Conservation (phyloP, 1,140 invertebrate species). For the Hypsibius dujardini region DNA sequence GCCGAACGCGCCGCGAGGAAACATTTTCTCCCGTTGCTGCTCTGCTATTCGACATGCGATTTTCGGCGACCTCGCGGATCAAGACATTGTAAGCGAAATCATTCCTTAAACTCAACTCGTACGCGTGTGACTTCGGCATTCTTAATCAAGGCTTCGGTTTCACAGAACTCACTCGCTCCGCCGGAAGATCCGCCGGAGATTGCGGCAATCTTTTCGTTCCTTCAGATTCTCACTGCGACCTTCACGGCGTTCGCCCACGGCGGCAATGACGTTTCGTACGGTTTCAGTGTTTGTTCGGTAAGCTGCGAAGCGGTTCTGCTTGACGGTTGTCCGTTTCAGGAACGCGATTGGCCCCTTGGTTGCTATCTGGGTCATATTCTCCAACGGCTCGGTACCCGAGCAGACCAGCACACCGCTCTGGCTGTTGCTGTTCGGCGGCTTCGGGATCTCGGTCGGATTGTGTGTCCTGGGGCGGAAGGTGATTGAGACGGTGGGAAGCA, state of each 20-base stretch:
- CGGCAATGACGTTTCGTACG: slow-evolving; percentile 90
- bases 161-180: neutral
- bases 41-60: too few relatives aligned
- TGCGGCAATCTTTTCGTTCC: slow-evolving; percentile 67
- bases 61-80: too few relatives aligned
- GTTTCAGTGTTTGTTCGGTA: too few relatives aligned
- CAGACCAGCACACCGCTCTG: slow-evolving; percentile 54
- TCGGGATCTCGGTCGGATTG: slow-evolving; percentile 82
- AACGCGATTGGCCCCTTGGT: slow-evolving; percentile 97
- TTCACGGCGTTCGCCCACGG: slow-evolving; percentile 97
- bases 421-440: slow-evolving; percentile 76
- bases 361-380: slow-evolving; percentile 66
- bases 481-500: slow-evolving; percentile 87
- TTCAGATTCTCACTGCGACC: slow-evolving; percentile 83
- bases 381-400: slow-evolving; percentile 31
- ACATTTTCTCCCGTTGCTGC: too few relatives aligned
- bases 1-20: too few relatives aligned
- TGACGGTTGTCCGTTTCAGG: too few relatives aligned
- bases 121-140: too few relatives aligned
- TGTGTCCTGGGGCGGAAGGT: slow-evolving; percentile 89
- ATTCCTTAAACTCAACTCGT: too few relatives aligned
- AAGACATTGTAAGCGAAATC: too few relatives aligned
- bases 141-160: neutral
- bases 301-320: too few relatives aligned
- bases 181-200: slow-evolving; percentile 38